Evolutionary conservation across 1,140 invertebrate species (phyloP).

Genomic region (Dolichoris vasculosae): DNA sequence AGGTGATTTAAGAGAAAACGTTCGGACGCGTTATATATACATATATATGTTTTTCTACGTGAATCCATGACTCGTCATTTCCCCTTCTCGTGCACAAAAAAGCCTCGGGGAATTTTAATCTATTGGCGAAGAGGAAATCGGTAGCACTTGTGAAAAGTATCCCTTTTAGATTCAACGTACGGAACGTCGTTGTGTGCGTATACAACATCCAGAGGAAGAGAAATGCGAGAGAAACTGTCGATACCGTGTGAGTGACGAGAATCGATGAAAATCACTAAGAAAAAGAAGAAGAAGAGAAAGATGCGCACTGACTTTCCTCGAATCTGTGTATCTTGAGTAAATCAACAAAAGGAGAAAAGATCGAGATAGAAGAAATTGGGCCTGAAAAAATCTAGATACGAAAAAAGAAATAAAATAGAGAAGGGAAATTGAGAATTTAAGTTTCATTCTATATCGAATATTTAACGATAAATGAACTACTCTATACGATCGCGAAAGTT

Average conservation of each 20-base stretch:
- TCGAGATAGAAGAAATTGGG: neutral
- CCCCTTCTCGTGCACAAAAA: neutral
- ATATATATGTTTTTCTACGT: neutral
- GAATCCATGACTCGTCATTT: neutral
- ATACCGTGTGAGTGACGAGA: constrained; percentile 39
- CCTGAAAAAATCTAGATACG: neutral
- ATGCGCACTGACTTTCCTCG: constrained; percentile 2
- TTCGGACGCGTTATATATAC: neutral
- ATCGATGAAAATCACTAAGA: constrained; percentile 45
- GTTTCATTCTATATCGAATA: constrained; percentile 29
- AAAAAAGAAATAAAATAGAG: neutral
- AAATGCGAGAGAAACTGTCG: constrained; percentile 29
- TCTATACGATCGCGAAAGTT: constrained; percentile 46
- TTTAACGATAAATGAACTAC: constrained; percentile 48
- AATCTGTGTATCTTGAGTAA: neutral
- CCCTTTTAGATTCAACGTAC: neutral
- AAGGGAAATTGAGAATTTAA: constrained; percentile 44
- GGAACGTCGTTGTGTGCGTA: constrained; percentile 3
- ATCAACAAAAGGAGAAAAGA: neutral
- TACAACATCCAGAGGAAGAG: neutral
- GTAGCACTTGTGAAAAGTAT: constrained; percentile 3
- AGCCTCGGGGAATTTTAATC: constrained; percentile 50
- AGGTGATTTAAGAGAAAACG: constrained; percentile 47
- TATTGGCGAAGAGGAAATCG: constrained; percentile 34
- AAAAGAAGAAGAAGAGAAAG: neutral